Evolutionary conservation across 2,888 invertebrate species (phyloP), one percentile per base, ranked within the genome.

Genomic region (Ormyrus rosae): DNA sequence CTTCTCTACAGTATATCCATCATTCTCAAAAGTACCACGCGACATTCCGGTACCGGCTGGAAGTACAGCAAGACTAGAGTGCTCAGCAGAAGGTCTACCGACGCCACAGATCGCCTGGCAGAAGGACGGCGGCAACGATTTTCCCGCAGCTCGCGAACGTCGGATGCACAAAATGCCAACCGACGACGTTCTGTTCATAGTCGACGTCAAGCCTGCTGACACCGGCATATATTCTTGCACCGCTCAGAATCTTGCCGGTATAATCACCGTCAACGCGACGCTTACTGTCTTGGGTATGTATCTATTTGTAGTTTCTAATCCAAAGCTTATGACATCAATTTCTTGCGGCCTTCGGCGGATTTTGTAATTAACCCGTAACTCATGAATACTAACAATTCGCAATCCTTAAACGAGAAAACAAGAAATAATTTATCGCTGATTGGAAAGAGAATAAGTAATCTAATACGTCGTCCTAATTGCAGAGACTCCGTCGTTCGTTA

Each of bases 171-270:
- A 98, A 67, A 96, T 97, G 94, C 96, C 97, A 0, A 94, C 95
- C 51, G 98, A 98, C 89, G 96, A 98, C 90, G 95, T 96, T 1
- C 97, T 98, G 89, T 97, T 97, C 88, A 98, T 99, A 85, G 94
- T 97, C n/a, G 95, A 97, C 91, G 96, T 97, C 45, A 97, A 97
- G 90, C 93, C 95, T 0, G 93, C 94, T 55, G 99, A 99, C 88
- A 96, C 96, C 91, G 99, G 99, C 0, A 93, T 97, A 51, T 99
- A 99, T 89, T 97, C 96, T 71, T 99, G 98, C 91, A 97, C 96
- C 7, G 99, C 98, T 0, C 94, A 95, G 87, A 99, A 98, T 91
- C 93, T 95, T 63, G 98, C 98, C 11, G 99, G 98, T 0, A 94
- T 94, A 74, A 95, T 97, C 58, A 94, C 95, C 84, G 95, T 97